phyloP scores from a whole-genome alignment of 1,140 invertebrate species.

The Temnothorax longispinosus region DNA sequence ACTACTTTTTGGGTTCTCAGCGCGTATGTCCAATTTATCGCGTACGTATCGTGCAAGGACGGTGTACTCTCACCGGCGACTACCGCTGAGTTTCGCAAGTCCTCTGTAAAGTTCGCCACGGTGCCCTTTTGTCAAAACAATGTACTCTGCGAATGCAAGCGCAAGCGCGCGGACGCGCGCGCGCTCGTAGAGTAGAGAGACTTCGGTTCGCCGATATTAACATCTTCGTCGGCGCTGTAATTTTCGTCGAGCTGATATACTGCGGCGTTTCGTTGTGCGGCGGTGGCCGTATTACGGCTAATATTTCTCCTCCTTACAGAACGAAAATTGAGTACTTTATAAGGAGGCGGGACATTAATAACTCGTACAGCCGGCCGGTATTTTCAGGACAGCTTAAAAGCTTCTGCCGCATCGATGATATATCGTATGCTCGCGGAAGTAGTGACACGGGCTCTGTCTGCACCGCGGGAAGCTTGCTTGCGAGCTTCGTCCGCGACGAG shows the following conservation, averaged over 20 bases:
- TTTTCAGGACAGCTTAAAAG: slow-evolving; percentile 75
- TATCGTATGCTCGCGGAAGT: slow-evolving; percentile 71
- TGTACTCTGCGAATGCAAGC: slow-evolving; percentile 40
- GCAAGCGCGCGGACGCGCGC: not conserved
- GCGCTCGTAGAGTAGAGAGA: not conserved
- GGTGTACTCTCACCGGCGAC: not conserved
- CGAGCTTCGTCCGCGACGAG: slow-evolving; percentile 3
- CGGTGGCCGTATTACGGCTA: slow-evolving; percentile 76
- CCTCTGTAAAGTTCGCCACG: slow-evolving; percentile 63
- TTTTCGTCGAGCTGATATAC: slow-evolving; percentile 76
- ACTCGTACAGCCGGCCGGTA: slow-evolving; percentile 69
- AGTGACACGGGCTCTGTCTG: slow-evolving; percentile 64
- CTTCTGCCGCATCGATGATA: slow-evolving; percentile 72
- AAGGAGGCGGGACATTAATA: slow-evolving; percentile 75
- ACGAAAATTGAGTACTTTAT: slow-evolving; percentile 80
- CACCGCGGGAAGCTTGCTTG: slow-evolving; percentile 12
- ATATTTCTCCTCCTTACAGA: slow-evolving; percentile 76
- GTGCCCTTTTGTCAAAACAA: slow-evolving; percentile 67
- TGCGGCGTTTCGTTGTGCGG: slow-evolving; percentile 70
- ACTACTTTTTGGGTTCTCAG: not conserved
- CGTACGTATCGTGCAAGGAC: slow-evolving; percentile 16
- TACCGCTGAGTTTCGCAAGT: slow-evolving; percentile 41
- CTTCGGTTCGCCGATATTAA: slow-evolving; percentile 74
- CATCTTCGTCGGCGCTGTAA: slow-evolving; percentile 74
- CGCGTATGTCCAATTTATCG: slow-evolving; percentile 53